Evolutionary conservation across 1,140 invertebrate species (phyloP).

Genomic region (Antheraea pernyi): DNA sequence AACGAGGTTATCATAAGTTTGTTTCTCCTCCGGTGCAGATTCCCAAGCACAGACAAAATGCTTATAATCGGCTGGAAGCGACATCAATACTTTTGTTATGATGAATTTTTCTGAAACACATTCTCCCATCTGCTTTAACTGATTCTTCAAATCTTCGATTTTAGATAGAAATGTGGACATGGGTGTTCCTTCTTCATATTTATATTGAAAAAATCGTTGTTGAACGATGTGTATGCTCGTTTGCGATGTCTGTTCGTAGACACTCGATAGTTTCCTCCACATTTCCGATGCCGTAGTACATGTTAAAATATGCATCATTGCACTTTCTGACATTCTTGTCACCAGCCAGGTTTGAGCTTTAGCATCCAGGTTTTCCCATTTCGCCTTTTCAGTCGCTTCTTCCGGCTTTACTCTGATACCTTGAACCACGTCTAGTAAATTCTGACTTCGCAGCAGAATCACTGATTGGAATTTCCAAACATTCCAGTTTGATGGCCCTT

Average conservation of each 20-base stretch:
- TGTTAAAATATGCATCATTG: constrained; percentile 21
- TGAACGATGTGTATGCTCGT: constrained; percentile 22
- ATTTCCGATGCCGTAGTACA: constrained; percentile 19
- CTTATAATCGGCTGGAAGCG: constrained; percentile 18
- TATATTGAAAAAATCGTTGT: constrained; percentile 22
- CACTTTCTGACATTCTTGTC: constrained; percentile 20
- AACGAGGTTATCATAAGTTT: constrained; percentile 42
- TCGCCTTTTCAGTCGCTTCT: too few relatives aligned
- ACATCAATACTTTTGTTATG: constrained; percentile 21
- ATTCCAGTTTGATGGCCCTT: too few relatives aligned
- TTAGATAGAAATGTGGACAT: constrained; percentile 22
- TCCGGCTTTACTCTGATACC: too few relatives aligned
- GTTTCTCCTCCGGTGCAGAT: constrained; percentile 27
- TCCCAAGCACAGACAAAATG: constrained; percentile 18
- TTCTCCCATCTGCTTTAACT: constrained; percentile 21
- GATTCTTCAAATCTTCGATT: constrained; percentile 19
- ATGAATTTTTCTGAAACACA: constrained; percentile 18
- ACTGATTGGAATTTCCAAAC: too few relatives aligned
- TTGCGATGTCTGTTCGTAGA: constrained; percentile 19
- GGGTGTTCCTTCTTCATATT: constrained; percentile 20
- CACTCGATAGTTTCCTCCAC: constrained; percentile 16
- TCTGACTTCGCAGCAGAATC: too few relatives aligned
- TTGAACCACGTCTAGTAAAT: too few relatives aligned
- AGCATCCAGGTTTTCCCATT: too few relatives aligned
- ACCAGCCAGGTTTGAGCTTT: constrained; percentile 4